Conservation (phyloP, 2,888 invertebrate genomes). For the Tinea semifulvella region DNA sequence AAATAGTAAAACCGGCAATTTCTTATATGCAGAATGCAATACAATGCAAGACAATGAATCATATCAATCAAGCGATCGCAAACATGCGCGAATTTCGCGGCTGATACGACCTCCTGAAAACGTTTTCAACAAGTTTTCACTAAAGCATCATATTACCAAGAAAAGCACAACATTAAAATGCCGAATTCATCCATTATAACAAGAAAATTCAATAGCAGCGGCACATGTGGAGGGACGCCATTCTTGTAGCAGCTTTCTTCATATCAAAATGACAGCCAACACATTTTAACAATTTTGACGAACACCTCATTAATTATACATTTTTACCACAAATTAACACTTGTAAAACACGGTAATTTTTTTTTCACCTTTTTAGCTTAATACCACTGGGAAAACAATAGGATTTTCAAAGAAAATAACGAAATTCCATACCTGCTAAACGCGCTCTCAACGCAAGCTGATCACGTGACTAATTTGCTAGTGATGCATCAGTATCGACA, state of each 20-base stretch:
- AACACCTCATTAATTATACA: neutral
- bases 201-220: conserved; percentile 24
- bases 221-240: conserved; percentile 80
- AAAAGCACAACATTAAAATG: neutral
- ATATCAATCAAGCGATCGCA: conserved; percentile 20
- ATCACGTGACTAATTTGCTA: conserved; percentile 69
- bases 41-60: conserved; percentile 54
- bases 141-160: neutral
- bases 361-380: conserved; percentile 16
- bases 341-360: conserved; percentile 1
- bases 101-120: neutral
- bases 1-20: conserved; percentile 20
- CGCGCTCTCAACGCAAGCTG: conserved; percentile 75
- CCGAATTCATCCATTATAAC: neutral
- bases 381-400: conserved; percentile 37
- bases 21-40: conserved; percentile 24
- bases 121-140: neutral
- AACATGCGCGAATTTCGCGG: neutral
- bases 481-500: too few relatives aligned
- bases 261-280: conserved; percentile 67
- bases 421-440: conserved; percentile 71
- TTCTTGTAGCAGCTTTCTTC: conserved; percentile 74
- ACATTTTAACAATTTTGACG: conserved; percentile 7
- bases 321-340: conserved; percentile 1
- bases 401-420: conserved; percentile 54